A percentile compares a stretch with the other conserved stretches of the same genome.
These are phyloP conservation scores for Hippopotamus amphibius DNA, from an alignment of 2,113 vertebrate genomes.

Conservation along the genomic window DNA sequence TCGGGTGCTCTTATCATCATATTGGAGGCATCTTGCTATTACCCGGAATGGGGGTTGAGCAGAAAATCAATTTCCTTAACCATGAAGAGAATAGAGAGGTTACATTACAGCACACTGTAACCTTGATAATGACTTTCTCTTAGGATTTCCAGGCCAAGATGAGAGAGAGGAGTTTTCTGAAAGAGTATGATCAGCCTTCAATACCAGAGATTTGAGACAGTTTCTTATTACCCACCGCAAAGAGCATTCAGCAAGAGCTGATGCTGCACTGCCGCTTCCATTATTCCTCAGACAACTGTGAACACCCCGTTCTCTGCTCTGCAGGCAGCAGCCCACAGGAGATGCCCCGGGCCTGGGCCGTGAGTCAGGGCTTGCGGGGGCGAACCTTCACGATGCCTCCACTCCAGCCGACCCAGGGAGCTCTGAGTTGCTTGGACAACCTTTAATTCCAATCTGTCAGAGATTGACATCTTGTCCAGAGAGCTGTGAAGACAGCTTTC, in stretches of 20 bases:
- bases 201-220: background rate
- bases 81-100: background rate
- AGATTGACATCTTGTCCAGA: conserved; percentile 55
- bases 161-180: conserved; percentile 15
- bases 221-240: background rate
- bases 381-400: conserved; percentile 26
- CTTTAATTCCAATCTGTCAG: conserved; percentile 57
- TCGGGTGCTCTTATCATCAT: background rate
- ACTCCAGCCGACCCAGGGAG: background rate
- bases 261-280: background rate
- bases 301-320: background rate
- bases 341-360: background rate
- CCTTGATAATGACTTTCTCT: background rate
- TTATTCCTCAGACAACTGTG: background rate
- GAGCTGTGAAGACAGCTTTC: conserved; percentile 47
- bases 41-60: background rate
- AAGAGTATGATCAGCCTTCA: background rate
- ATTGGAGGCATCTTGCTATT: background rate
- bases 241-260: conserved; percentile 4
- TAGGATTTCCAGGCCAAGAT: background rate
- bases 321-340: background rate
- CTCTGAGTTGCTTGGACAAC: background rate
- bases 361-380: background rate
- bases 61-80: conserved; percentile 12
- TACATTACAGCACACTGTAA: background rate